A percentile compares a stretch with the other conserved stretches of the same genome.
Evolutionary conservation across 1,140 invertebrate species (phyloP).

Genomic region (Aleiodes sp.): DNA sequence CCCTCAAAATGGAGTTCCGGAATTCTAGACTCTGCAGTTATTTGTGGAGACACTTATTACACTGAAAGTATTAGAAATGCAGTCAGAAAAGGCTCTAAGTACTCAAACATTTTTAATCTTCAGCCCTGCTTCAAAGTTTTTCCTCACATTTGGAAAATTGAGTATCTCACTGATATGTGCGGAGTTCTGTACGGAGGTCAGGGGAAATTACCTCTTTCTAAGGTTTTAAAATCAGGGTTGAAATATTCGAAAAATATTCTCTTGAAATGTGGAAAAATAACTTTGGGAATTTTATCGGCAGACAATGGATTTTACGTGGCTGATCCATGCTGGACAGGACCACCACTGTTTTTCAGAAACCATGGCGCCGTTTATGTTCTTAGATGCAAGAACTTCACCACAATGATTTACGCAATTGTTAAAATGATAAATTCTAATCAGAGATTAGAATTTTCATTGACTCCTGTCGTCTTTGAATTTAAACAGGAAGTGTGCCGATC

Average conservation of each 20-base stretch:
- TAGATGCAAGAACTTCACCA: conserved; percentile 51
- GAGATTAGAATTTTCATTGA: conserved; percentile 49
- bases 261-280: conserved; percentile 50
- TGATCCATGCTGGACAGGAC: conserved; percentile 57
- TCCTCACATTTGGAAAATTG: conserved; percentile 53
- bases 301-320: conserved; percentile 51
- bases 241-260: conserved; percentile 43
- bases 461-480: conserved; percentile 48
- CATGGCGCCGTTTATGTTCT: conserved; percentile 55
- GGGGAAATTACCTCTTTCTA: conserved; percentile 33
- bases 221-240: conserved; percentile 37
- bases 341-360: conserved; percentile 53
- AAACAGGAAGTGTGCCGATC: conserved; percentile 37
- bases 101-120: conserved; percentile 50
- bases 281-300: conserved; percentile 42
- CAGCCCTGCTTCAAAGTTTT: conserved; percentile 50
- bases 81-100: conserved; percentile 19
- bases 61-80: conserved; percentile 48
- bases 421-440: conserved; percentile 60
- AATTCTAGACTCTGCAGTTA: conserved; percentile 56
- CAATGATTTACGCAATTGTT: conserved; percentile 49
- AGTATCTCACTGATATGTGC: conserved; percentile 44
- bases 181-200: conserved; percentile 53
- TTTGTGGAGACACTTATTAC: conserved; percentile 58
- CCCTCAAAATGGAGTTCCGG: conserved; percentile 56